Base-by-base conservation (phyloP, 2,113 vertebrate genomes). In the Chloropsis hardwickii region DNA sequence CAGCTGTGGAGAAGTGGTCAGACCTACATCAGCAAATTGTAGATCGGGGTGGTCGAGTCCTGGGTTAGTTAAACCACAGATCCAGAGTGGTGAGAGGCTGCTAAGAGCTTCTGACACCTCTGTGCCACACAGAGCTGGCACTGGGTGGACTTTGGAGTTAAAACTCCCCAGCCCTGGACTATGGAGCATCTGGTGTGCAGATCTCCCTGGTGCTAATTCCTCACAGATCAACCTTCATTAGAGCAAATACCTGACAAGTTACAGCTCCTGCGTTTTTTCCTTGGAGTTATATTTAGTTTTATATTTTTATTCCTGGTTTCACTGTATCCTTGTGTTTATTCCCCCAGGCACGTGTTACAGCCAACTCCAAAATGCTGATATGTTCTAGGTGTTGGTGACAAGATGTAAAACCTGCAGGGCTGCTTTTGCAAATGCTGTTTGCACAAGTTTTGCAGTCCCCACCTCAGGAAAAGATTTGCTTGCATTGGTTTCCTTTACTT, bases 201-300 rank as follows among this genome's bases (percentile, higher is more conserved):
- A 90, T 51, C 78, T 61, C 76, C 27, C 50, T 3, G 22, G 66
- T 33, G 82, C 42, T 88, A 81, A 86, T 44, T 86, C 89, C 84
- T 64, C 81, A 40, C 78, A 57, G 54, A 69, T 92, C 91, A 92
- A 8, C 84, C 66, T 90, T 87, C 84, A 85, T 92, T 88, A 92
- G 73, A 51, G 81, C 57, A 92, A 95, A 90, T 70, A 87, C 77
- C 71, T 94, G 91, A 94, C 93, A 73, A 82, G 81, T 77, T 82
- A 8, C 77, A 89, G 81, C 50, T 79, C 39, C 1, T 37, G n/a
- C 11, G 1, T 76, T 91, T 81, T 53, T 69, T 35, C 14, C 1
- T 16, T 37, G 5, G 62, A 82, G 84, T 84, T 95, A 78, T 78
- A 91, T 83, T 92, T 88, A 95, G 78, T 56, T 71, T 40, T 81